phyloP scores from a whole-genome alignment of 1,140 invertebrate genomes.

The Orchesella cincta region DNA sequence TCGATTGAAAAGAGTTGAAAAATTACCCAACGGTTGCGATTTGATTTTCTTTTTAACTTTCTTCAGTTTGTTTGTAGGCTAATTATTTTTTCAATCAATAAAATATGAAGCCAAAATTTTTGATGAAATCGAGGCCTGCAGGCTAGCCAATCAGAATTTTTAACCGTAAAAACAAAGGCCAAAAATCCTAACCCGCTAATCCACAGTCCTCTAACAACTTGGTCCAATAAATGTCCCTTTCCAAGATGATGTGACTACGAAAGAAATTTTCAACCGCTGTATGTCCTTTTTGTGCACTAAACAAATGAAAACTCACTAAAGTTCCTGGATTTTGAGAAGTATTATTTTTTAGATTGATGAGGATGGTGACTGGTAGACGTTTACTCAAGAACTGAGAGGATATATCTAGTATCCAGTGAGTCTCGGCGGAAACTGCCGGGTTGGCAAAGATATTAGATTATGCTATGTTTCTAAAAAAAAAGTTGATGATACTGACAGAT shows the following conservation, averaged over 20 bases:
- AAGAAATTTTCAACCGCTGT: too few relatives aligned
- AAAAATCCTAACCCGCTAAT: conserved; percentile 43
- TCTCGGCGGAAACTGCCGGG: conserved; percentile 15
- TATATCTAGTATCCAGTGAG: conserved; percentile 3
- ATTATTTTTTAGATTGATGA: too few relatives aligned
- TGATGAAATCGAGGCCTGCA: conserved; percentile 24
- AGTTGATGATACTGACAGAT: conserved; percentile 7
- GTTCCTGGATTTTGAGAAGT: too few relatives aligned
- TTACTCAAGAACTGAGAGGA: not conserved
- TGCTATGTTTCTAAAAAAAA: conserved; percentile 3
- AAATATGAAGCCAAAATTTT: not conserved
- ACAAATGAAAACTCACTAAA: too few relatives aligned
- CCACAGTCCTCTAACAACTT: conserved; percentile 30
- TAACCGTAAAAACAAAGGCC: conserved; percentile 34
- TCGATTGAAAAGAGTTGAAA: too few relatives aligned
- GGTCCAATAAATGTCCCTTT: too few relatives aligned
- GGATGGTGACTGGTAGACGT: conserved; percentile 1
- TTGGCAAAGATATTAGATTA: not conserved
- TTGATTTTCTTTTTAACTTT: too few relatives aligned
- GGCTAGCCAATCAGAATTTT: conserved; percentile 46
- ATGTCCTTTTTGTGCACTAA: too few relatives aligned
- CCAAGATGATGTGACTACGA: too few relatives aligned
- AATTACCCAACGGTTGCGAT: too few relatives aligned
- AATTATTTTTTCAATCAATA: too few relatives aligned
- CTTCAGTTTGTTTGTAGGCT: too few relatives aligned